Evolutionary conservation across 2,113 vertebrate species (phyloP).

Genomic region (Xiphophorus couchianus): DNA sequence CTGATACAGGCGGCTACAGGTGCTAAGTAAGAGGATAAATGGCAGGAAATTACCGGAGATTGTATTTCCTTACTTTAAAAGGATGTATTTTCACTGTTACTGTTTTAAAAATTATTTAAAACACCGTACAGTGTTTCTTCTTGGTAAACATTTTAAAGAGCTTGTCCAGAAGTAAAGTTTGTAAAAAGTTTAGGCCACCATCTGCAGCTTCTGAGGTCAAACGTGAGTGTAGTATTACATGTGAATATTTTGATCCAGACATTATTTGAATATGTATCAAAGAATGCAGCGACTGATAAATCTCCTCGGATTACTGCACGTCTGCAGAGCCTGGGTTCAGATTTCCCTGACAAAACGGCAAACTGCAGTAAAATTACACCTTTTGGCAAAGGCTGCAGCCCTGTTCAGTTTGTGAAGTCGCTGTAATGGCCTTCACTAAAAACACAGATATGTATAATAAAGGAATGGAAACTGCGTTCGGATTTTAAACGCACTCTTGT

Average conservation of each 20-base stretch:
- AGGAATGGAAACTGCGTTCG: constrained; percentile 39
- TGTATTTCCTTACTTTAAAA: neutral
- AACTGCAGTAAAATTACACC: constrained; percentile 45
- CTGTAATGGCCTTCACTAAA: neutral
- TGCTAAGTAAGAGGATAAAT: neutral
- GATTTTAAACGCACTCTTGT: constrained; percentile 11
- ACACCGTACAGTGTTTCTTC: no score
- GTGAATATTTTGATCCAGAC: constrained; percentile 6
- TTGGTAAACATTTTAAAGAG: no score
- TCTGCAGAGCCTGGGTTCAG: constrained; percentile 39
- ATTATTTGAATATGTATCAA: neutral
- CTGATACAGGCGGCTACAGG: no score
- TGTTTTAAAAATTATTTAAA: no score
- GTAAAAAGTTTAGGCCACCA: neutral
- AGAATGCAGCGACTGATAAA: constrained; percentile 28
- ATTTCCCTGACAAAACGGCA: constrained; percentile 68
- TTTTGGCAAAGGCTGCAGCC: constrained; percentile 11
- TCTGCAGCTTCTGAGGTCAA: neutral
- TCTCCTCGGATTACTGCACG: constrained; percentile 18
- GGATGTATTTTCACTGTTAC: no score
- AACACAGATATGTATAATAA: constrained; percentile 15
- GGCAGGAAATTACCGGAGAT: neutral
- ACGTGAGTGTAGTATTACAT: neutral
- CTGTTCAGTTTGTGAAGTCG: constrained; percentile 28
- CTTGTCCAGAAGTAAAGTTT: neutral